Conservation (phyloP, 1,140 invertebrate species). For the Ostrea denselamellosa region DNA sequence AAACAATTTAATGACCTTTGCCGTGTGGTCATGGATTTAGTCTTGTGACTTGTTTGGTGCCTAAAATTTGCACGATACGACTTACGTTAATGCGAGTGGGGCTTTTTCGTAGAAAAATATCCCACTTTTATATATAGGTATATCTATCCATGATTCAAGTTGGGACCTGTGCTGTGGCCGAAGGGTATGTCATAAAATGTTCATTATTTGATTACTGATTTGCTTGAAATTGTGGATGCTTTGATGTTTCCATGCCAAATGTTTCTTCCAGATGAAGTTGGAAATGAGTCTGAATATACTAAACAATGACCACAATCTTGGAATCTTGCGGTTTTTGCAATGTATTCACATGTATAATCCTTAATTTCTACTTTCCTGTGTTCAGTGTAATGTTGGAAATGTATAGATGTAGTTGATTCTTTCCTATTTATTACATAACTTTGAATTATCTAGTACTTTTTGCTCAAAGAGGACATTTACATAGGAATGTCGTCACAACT, state of each 20-base stretch:
- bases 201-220: background rate
- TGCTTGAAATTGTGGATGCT: background rate
- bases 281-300: background rate
- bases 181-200: conserved; percentile 54
- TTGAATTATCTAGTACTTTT: background rate
- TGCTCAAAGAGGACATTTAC: no score
- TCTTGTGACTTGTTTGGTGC: background rate
- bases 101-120: background rate
- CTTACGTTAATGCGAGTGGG: background rate
- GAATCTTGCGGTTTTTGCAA: background rate
- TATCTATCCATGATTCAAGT: conserved; percentile 65
- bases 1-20: background rate
- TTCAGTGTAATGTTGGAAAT: background rate
- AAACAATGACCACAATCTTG: background rate
- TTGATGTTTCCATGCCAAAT: background rate
- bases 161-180: conserved; percentile 65
- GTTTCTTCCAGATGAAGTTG: background rate
- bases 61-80: conserved; percentile 9
- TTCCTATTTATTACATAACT: background rate
- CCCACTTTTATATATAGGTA: background rate
- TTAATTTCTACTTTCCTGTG: background rate
- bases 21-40: background rate
- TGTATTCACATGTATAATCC: background rate
- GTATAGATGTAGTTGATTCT: background rate
- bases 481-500: no score